These are phyloP conservation scores for Colletes gigas DNA, from an alignment of 1,140 invertebrate genomes.

Conservation along the genomic window DNA sequence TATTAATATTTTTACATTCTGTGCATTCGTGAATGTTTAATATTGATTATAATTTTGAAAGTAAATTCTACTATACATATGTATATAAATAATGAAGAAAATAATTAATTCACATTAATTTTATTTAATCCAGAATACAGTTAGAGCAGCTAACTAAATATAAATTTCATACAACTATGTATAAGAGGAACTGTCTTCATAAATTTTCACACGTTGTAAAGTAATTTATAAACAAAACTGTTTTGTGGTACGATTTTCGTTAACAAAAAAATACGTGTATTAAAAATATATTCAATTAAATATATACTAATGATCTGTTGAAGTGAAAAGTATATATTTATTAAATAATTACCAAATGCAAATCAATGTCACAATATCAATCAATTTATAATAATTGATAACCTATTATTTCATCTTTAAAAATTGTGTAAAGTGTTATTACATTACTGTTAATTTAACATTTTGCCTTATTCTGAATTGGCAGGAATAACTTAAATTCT, in stretches of 20 bases:
- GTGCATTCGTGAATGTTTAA: background rate
- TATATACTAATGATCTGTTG: background rate
- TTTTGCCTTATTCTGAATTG: constrained; percentile 92
- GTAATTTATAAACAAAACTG: background rate
- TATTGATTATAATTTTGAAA: background rate
- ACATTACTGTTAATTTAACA: constrained; percentile 64
- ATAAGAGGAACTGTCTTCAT: background rate
- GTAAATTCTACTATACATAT: background rate
- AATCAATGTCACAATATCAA: constrained; percentile 11
- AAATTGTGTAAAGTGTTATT: background rate
- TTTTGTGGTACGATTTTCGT: background rate
- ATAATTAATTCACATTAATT: background rate
- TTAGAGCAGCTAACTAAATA: background rate
- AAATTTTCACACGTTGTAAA: background rate
- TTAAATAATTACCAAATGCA: constrained; percentile 2
- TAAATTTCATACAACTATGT: constrained; percentile 10
- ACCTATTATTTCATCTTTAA: constrained; percentile 29
- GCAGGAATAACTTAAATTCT: constrained; percentile 98
- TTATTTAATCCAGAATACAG: constrained; percentile 7
- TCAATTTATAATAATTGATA: constrained; percentile 40
- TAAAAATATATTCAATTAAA: constrained; percentile 5
- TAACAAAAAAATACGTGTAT: background rate
- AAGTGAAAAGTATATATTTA: constrained; percentile 14
- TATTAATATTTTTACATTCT: no score
- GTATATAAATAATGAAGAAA: background rate